phyloP scores from a whole-genome alignment of 2,888 invertebrate species.

The Calliopum simillimum region DNA sequence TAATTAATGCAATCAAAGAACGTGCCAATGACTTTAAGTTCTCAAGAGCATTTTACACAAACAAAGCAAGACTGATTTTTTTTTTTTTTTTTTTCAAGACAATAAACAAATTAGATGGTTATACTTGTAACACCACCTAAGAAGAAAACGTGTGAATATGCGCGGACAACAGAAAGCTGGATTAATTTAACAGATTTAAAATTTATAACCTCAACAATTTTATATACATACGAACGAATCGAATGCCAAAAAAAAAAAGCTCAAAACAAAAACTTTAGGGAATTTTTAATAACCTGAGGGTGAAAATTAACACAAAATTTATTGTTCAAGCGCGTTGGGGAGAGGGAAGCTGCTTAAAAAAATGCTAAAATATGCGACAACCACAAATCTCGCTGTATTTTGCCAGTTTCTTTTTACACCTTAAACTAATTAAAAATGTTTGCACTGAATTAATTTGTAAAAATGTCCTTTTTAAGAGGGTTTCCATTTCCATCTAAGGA shows the following conservation, averaged over 20 bases:
- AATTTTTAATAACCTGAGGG: constrained; percentile 39
- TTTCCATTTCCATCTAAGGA: background rate
- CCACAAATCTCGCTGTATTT: constrained; percentile 58
- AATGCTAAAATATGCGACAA: constrained; percentile 56
- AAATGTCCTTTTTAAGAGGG: constrained; percentile 43
- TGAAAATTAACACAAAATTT: constrained; percentile 34
- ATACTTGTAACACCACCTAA: constrained; percentile 17
- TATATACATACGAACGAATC: too few relatives aligned
- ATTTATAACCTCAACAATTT: constrained; percentile 60
- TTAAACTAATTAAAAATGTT: constrained; percentile 64
- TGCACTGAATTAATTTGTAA: constrained; percentile 46
- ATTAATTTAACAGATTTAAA: constrained; percentile 66
- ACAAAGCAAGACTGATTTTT: too few relatives aligned
- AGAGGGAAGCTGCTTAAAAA: constrained; percentile 40
- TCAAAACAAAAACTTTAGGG: background rate
- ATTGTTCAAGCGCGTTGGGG: background rate
- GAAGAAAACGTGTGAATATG: constrained; percentile 1
- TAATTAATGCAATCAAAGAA: constrained; percentile 64
- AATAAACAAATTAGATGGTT: constrained; percentile 4
- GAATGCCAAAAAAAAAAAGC: constrained; percentile 9
- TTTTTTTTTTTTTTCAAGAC: background rate
- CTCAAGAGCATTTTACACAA: constrained; percentile 37
- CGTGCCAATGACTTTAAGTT: constrained; percentile 47
- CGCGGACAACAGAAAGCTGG: constrained; percentile 50
- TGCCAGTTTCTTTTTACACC: constrained; percentile 41